Evolutionary conservation across 2,888 invertebrate species (phyloP).

Genomic region (Mimas tiliae): DNA sequence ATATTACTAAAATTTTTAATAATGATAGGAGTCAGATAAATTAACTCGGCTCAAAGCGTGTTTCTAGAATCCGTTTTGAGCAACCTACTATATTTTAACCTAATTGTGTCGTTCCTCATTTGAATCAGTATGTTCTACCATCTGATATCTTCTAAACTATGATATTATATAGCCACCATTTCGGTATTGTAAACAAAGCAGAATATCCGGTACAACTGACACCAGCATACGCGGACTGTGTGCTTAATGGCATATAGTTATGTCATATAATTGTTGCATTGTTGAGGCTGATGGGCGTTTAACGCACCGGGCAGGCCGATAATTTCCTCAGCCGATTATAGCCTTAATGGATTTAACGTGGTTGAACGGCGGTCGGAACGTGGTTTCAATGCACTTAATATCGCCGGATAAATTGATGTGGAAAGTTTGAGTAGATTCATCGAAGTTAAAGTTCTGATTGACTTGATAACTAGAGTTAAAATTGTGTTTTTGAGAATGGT

Average conservation of each 20-base stretch:
- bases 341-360: conserved; percentile 15
- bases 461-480: not conserved
- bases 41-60: not conserved
- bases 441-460: not conserved
- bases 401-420: not conserved
- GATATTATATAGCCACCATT: not conserved
- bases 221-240: not conserved
- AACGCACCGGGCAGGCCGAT: conserved; percentile 3
- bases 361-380: not conserved
- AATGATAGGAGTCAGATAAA: no score
- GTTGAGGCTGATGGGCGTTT: not conserved
- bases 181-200: not conserved
- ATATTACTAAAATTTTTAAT: no score
- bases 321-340: not conserved
- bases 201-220: not conserved
- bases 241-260: not conserved
- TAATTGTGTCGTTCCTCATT: not conserved
- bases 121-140: not conserved
- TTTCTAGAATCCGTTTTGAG: not conserved
- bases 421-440: not conserved
- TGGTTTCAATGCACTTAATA: conserved; percentile 10
- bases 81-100: not conserved
- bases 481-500: not conserved
- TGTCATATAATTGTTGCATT: not conserved
- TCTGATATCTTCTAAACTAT: not conserved